Evolutionary conservation across 2,888 invertebrate genomes (phyloP).

Genomic region (Galeruca laticollis): DNA sequence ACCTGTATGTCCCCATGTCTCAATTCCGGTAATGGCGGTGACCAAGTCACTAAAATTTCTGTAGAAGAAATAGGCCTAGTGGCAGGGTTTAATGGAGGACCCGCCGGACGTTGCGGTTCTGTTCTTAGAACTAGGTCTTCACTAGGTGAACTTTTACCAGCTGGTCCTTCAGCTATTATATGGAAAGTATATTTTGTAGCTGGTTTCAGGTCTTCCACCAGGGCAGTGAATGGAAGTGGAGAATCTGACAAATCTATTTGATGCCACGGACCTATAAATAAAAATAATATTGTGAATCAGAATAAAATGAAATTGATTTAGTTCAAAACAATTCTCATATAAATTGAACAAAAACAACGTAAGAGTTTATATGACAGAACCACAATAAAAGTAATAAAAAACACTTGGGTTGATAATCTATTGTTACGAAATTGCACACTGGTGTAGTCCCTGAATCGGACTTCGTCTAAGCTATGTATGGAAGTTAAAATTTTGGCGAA

Average conservation of each 20-base stretch:
- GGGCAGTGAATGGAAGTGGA: slow-evolving; percentile 73
- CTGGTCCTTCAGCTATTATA: slow-evolving; percentile 80
- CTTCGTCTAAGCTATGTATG: too few species aligned
- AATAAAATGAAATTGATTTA: background rate
- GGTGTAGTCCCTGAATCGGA: too few species aligned
- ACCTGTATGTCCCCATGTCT: slow-evolving; percentile 78
- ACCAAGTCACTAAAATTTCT: slow-evolving; percentile 80
- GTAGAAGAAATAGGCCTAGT: slow-evolving; percentile 80
- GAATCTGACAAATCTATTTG: slow-evolving; percentile 75
- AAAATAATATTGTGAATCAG: background rate
- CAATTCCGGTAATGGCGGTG: slow-evolving; percentile 76
- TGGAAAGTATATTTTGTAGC: slow-evolving; percentile 79
- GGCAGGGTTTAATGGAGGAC: slow-evolving; percentile 76
- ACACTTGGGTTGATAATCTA: too few species aligned
- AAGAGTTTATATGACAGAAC: too few species aligned
- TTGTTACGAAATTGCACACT: too few species aligned
- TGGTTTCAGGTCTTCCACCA: slow-evolving; percentile 78
- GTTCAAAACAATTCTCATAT: too few species aligned
- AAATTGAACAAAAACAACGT: too few species aligned
- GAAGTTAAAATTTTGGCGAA: too few species aligned
- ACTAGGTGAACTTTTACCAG: slow-evolving; percentile 77
- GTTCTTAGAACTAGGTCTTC: slow-evolving; percentile 75
- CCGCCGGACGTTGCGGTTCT: slow-evolving; percentile 79
- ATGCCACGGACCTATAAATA: slow-evolving; percentile 71
- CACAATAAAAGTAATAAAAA: too few species aligned